Evolutionary conservation across 2,797 vertebrate genomes (phyloP).

Genomic region (Urocyon cinereoargenteus): DNA sequence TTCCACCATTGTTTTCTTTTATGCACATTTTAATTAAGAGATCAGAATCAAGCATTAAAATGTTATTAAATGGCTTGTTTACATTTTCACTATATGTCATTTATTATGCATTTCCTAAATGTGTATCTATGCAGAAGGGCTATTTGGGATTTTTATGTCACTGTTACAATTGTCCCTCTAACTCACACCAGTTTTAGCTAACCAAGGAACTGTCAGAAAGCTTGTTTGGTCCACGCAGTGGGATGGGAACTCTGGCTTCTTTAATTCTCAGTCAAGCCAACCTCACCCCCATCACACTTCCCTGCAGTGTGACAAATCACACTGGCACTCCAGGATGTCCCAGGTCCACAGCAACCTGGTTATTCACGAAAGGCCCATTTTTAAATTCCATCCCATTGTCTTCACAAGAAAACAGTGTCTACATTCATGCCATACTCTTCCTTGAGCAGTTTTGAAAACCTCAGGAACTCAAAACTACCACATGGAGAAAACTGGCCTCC

Average conservation of each 20-base stretch:
- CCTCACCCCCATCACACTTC: neutral
- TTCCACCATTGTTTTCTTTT: slow-evolving; percentile 83
- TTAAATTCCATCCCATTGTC: slow-evolving; percentile 22
- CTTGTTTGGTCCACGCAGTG: neutral
- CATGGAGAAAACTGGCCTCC: neutral
- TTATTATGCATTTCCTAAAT: slow-evolving; percentile 77
- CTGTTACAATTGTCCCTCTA: slow-evolving; percentile 51
- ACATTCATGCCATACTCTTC: neutral
- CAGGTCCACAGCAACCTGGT: neutral
- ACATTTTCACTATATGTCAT: slow-evolving; percentile 81
- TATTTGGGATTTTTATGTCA: slow-evolving; percentile 75
- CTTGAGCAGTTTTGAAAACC: slow-evolving; percentile 17
- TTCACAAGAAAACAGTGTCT: slow-evolving; percentile 38
- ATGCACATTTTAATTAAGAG: slow-evolving; percentile 85
- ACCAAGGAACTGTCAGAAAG: neutral
- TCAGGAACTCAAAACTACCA: slow-evolving; percentile 13
- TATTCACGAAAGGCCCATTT: slow-evolving; percentile 35
- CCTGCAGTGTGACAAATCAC: neutral
- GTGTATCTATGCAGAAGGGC: slow-evolving; percentile 64
- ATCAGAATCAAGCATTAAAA: slow-evolving; percentile 83
- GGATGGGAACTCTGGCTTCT: neutral
- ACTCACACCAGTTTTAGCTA: slow-evolving; percentile 23
- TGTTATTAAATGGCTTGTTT: slow-evolving; percentile 83
- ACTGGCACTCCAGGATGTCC: neutral
- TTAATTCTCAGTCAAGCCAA: neutral